phyloP scores from a whole-genome alignment of 2,888 invertebrate genomes.

The Parnassius orleans region DNA sequence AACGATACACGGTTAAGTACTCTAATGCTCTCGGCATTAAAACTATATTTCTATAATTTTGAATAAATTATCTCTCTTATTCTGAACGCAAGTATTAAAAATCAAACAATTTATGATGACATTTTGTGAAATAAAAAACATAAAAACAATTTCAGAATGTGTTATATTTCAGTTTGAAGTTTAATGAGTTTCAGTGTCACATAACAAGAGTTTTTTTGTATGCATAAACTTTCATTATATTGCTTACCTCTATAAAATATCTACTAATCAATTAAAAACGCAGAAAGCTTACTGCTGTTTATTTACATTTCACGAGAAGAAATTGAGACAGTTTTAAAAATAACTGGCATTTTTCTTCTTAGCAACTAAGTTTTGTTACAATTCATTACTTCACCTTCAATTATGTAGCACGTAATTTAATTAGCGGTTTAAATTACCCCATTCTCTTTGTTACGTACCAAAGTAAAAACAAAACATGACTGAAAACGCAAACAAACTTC shows the following conservation, averaged over 20 bases:
- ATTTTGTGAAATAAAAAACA: slow-evolving; percentile 45
- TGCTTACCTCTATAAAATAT: too few relatives aligned
- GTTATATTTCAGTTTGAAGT: slow-evolving; percentile 45
- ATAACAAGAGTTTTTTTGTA: slow-evolving; percentile 27
- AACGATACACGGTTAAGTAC: background rate
- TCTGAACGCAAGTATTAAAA: background rate
- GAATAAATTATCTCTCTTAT: background rate
- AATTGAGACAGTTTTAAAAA: background rate
- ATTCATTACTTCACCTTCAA: slow-evolving; percentile 59
- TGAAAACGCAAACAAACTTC: slow-evolving; percentile 44
- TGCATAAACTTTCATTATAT: slow-evolving; percentile 21
- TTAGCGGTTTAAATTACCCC: slow-evolving; percentile 53
- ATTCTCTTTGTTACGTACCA: slow-evolving; percentile 29
- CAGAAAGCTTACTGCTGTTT: too few relatives aligned
- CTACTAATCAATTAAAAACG: too few relatives aligned
- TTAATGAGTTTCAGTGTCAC: slow-evolving; percentile 44
- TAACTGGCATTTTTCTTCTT: background rate
- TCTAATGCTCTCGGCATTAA: slow-evolving; percentile 4
- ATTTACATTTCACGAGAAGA: too few relatives aligned
- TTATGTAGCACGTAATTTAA: slow-evolving; percentile 60
- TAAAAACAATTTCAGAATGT: slow-evolving; percentile 46
- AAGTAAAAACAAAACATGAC: slow-evolving; percentile 35
- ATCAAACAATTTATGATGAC: slow-evolving; percentile 44
- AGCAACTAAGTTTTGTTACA: slow-evolving; percentile 8
- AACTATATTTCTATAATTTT: background rate